Evolutionary conservation across 2,888 invertebrate genomes (phyloP).

Genomic region (Herminia tarsipennalis): DNA sequence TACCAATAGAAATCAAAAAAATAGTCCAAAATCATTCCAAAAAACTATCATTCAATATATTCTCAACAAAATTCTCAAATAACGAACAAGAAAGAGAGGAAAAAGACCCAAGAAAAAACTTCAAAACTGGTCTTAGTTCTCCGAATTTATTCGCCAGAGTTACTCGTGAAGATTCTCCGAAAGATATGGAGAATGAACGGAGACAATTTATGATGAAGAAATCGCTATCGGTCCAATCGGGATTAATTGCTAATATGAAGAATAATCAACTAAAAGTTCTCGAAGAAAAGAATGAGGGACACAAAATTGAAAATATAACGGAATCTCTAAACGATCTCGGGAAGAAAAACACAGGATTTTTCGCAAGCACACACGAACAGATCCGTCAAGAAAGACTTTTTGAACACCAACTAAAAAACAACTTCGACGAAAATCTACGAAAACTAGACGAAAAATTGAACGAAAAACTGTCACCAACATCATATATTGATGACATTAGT

Average conservation of each 20-base stretch:
- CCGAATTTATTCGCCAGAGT: slow-evolving; percentile 78
- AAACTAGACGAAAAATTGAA: slow-evolving; percentile 68
- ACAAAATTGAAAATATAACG: slow-evolving; percentile 46
- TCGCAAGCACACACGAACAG: slow-evolving; percentile 89
- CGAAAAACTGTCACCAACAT: slow-evolving; percentile 58
- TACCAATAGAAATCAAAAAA: slow-evolving; percentile 90
- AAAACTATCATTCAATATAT: slow-evolving; percentile 72
- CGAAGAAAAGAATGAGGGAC: slow-evolving; percentile 68
- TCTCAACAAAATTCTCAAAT: slow-evolving; percentile 67
- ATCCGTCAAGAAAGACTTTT: slow-evolving; percentile 87
- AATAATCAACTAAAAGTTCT: slow-evolving; percentile 77
- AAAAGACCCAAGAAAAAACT: slow-evolving; percentile 61
- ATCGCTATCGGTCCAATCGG: slow-evolving; percentile 77
- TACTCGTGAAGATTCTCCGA: slow-evolving; percentile 57
- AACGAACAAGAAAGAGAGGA: slow-evolving; percentile 75
- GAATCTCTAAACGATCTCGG: slow-evolving; percentile 70
- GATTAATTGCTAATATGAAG: slow-evolving; percentile 61
- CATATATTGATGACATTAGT: slow-evolving; percentile 64
- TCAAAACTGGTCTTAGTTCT: slow-evolving; percentile 71
- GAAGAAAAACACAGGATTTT: slow-evolving; percentile 79
- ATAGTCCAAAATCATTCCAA: slow-evolving; percentile 88
- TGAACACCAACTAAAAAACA: slow-evolving; percentile 77
- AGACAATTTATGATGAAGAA: slow-evolving; percentile 73
- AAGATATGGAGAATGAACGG: slow-evolving; percentile 55
- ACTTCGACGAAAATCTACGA: slow-evolving; percentile 78